Conservation (phyloP, 2,888 invertebrate species). For the Allacma fusca region DNA sequence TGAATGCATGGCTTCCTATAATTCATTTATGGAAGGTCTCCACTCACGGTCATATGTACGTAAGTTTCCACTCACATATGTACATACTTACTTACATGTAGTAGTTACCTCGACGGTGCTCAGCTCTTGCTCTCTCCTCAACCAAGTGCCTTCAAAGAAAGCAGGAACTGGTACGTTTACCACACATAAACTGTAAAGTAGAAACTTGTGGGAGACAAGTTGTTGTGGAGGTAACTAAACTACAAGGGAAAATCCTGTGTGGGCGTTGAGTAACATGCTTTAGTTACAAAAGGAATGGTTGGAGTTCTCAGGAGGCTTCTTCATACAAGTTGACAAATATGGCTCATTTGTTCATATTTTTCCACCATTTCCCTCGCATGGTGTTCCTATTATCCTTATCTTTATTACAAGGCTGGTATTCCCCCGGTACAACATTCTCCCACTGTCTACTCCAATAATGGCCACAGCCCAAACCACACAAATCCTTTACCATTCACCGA, state of each 20-base stretch:
- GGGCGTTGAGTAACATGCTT: conserved; percentile 17
- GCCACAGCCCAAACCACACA: neutral
- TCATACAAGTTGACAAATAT: conserved; percentile 50
- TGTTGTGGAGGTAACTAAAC: neutral
- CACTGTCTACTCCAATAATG: neutral
- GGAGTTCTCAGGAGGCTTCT: conserved; percentile 42
- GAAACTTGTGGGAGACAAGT: neutral
- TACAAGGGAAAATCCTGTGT: neutral
- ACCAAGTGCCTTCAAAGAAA: too few relatives aligned
- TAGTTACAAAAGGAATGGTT: conserved; percentile 22
- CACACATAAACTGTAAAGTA: neutral
- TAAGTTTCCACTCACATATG: too few relatives aligned
- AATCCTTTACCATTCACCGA: neutral
- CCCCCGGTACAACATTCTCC: conserved; percentile 17
- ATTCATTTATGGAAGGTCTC: too few relatives aligned
- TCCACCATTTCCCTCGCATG: conserved; percentile 45
- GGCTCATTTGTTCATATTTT: conserved; percentile 53
- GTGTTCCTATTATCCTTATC: conserved; percentile 50
- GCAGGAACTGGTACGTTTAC: too few relatives aligned
- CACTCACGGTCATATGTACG: too few relatives aligned
- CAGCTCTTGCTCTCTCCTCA: too few relatives aligned
- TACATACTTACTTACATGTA: too few relatives aligned
- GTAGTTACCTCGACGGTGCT: too few relatives aligned
- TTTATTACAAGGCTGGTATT: conserved; percentile 47
- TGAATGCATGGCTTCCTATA: too few relatives aligned